Evolutionary conservation across 1,140 invertebrate genomes (phyloP), one percentile per base, ranked within the genome.

Genomic region (Chlorops oryzae): DNA sequence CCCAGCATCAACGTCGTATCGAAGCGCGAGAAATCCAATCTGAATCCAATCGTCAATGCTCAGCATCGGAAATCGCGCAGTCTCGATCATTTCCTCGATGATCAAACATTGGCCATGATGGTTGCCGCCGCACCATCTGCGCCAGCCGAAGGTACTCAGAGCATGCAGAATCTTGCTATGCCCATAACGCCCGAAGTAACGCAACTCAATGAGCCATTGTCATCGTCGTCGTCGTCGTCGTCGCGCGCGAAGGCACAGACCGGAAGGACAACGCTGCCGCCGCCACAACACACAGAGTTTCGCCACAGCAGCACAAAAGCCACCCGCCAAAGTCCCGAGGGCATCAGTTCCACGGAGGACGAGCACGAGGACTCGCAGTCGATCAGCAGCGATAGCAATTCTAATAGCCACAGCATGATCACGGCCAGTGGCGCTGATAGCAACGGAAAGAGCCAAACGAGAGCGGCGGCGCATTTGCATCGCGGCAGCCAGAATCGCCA

Each of bases 11-110:
- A 46, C 13, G 23, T 34, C 35, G 67, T 70, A 21, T 54, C 51
- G 18, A 51, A 57, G 12, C 61, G 67, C 3, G 67, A 70, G 4
- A 54, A 42, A 10, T 39, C 23, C 6, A 20, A 50, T 10, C 44
- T 60, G 37, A 28, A 48, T n/a, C 54, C 56, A 25, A 53, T 57
- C 2, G 48, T 56, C 1, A 65, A 57, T 48, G 57, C 63, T 5
- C 63, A 68, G 17, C 66, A 68, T 51, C 74, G 78, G 27, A 74
- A 81, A 55, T 81, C 81, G n/a, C 79, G 81, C 48, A 87, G 84
- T 73, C 75, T 83, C 54, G 84, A 86, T 61, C 82, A 80, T 60
- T 73, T 86, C 13, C 55, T 84, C 18, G 75, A 78, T 52, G 69
- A 76, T 49, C 66, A 61, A 32, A 59, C 65, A 27, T 43, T 70